These are phyloP conservation scores for Bombus consobrinus DNA, from an alignment of 1,140 invertebrate species.

Conservation along the genomic window DNA sequence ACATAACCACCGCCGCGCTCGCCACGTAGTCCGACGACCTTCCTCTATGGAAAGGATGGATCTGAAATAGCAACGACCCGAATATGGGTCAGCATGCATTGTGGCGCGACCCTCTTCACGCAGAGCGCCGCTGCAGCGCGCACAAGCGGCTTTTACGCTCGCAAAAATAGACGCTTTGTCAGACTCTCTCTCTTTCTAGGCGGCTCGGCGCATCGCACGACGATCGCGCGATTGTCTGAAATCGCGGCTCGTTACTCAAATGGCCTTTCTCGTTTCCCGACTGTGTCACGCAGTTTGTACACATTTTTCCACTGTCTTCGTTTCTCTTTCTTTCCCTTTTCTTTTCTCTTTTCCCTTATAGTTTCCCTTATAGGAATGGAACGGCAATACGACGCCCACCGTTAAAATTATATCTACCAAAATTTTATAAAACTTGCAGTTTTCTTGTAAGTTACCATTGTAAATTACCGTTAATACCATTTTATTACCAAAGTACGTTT, in stretches of 20 bases:
- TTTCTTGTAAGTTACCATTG: too few relatives aligned
- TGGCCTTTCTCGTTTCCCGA: conserved; percentile 4
- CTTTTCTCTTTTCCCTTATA: background rate
- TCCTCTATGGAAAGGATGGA: conserved; percentile 83
- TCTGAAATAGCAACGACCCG: conserved; percentile 83
- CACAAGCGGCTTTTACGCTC: conserved; percentile 64
- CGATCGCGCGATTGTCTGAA: conserved; percentile 50
- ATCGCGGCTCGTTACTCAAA: conserved; percentile 56
- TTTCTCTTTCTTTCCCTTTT: background rate
- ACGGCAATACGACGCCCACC: too few relatives aligned
- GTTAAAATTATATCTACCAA: too few relatives aligned
- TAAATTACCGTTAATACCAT: too few relatives aligned
- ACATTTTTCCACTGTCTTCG: background rate
- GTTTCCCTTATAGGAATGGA: too few relatives aligned
- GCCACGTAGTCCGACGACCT: conserved; percentile 77
- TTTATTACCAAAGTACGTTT: too few relatives aligned
- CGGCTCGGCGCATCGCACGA: conserved; percentile 50
- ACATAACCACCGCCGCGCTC: conserved; percentile 67
- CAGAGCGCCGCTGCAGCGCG: conserved; percentile 65
- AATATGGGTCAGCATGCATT: conserved; percentile 83
- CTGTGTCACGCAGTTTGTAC: background rate
- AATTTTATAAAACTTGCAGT: too few relatives aligned
- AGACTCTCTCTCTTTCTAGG: conserved; percentile 53
- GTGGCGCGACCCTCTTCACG: conserved; percentile 81
- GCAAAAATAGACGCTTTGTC: conserved; percentile 77